Base-by-base conservation (phyloP, 1,140 invertebrate genomes). In the Zaprionus africanus region DNA sequence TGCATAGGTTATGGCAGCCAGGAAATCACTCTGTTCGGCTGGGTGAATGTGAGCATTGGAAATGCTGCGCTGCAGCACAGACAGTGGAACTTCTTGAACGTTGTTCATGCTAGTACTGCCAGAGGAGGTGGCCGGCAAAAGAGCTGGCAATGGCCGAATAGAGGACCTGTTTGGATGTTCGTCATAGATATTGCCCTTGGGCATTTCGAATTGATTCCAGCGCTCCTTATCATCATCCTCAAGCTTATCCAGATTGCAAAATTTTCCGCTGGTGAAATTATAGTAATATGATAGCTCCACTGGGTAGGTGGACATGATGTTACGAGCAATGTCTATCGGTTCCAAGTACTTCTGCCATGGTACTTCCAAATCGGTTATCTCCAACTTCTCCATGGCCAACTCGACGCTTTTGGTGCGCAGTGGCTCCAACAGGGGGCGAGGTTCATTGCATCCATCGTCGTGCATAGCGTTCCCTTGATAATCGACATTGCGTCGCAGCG, bases 1-100 rank as follows among this genome's bases (percentile, higher is more conserved):
- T 12, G 95, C 95, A 12, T 95, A 94, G 9, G 97, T 98, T 3
- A 98, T 86, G 1, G 97, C 96, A 63, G 95, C 92, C 38, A 95
- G 65, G 12, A 94, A 85, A 31, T 94, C 93, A 0, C 86, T 79
- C 19, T 94, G 90, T 51, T 92, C 88, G 9, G 85, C 87, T 5
- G 88, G 63, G 0, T 71, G 76, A 3, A 86, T 71, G 13, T 81
- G 15, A 0, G 34, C n/a, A 17, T 78, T 49, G 31, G 79, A 81
- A 5, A 72, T n/a, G n/a, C 63, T 86, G 12, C 31, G 81, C 0
- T 77, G 41, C 9, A 88, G 41, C 5, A 88, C 64, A 9, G 63
- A 58, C 0, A 88, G 56, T n/a, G 60, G 53, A 5, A 63, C 54
- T 2, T 3, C 0, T 1, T 24, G 0, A 2, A 34, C 11, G 9